A percentile compares a stretch with the other conserved stretches of the same genome.
Conservation (phyloP, 1,140 invertebrate species). For the Drosophila miranda region DNA sequence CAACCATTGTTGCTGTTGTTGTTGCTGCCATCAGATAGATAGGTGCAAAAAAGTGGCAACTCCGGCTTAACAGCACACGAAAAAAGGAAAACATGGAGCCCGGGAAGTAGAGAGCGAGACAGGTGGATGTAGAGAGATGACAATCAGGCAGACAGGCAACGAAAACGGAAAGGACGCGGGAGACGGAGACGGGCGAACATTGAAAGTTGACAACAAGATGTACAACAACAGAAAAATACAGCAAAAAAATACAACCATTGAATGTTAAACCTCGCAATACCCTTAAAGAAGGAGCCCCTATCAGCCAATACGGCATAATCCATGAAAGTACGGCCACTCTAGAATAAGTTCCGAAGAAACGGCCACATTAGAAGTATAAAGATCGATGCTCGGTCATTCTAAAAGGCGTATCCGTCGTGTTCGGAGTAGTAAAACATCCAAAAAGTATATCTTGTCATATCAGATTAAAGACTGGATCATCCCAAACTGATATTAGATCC, state of each 20-base stretch:
- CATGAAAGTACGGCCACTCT: too few species aligned
- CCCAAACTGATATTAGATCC: too few species aligned
- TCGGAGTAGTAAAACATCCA: too few species aligned
- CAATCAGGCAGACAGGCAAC: constrained; percentile 65
- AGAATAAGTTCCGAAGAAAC: too few species aligned
- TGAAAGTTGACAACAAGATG: constrained; percentile 42
- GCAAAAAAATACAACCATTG: constrained; percentile 20
- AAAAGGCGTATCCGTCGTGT: too few species aligned
- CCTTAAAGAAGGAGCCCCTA: too few species aligned
- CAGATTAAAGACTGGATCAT: too few species aligned
- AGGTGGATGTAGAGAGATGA: constrained; percentile 41
- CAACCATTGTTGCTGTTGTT: constrained; percentile 31
- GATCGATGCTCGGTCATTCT: too few species aligned
- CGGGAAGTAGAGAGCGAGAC: neutral
- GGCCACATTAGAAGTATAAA: too few species aligned
- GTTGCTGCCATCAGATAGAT: constrained; percentile 62
- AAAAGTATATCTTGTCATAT: too few species aligned
- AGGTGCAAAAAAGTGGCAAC: constrained; percentile 75
- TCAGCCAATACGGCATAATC: too few species aligned
- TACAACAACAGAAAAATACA: constrained; percentile 10
- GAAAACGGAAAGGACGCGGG: constrained; percentile 2
- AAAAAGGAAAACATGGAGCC: constrained; percentile 3
- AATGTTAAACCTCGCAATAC: too few species aligned
- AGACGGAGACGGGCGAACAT: neutral
- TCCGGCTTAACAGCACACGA: constrained; percentile 49